A percentile compares a stretch with the other conserved stretches of the same genome.
Conservation (phyloP, 2,113 vertebrate genomes). For the Callipepla squamata region DNA sequence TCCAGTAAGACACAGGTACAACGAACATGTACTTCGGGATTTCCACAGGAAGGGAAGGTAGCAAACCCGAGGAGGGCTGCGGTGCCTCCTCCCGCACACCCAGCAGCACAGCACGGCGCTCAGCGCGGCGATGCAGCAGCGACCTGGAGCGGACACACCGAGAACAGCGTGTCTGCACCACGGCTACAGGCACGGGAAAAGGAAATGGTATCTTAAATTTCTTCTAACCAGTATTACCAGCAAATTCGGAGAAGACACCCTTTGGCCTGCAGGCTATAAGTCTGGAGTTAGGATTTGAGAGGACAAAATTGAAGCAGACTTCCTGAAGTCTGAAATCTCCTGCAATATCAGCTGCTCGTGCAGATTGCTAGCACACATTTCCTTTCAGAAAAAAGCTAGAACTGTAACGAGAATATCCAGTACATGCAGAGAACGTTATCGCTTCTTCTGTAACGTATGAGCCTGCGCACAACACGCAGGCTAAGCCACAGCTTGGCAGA, state of each 20-base stretch:
- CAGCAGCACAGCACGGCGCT: conserved; percentile 27
- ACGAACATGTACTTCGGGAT: neutral
- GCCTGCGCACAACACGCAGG: neutral
- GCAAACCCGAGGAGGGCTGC: no score
- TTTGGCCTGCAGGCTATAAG: neutral
- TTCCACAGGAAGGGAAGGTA: neutral
- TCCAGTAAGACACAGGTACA: neutral
- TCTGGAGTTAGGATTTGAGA: neutral
- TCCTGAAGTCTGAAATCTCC: neutral
- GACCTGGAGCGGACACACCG: rapidly evolving
- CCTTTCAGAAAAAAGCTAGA: neutral
- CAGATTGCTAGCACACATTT: rapidly evolving
- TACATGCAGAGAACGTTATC: rapidly evolving
- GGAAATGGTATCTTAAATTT: neutral
- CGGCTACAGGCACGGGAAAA: neutral
- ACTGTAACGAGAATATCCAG: neutral
- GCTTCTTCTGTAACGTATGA: neutral
- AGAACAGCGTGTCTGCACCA: neutral
- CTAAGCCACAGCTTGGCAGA: rapidly evolving
- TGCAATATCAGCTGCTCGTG: neutral
- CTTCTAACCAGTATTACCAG: neutral
- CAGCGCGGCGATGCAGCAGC: rapidly evolving
- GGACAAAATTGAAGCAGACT: neutral
- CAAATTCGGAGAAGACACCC: neutral
- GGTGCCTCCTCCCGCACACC: neutral